phyloP scores from a whole-genome alignment of 1,140 invertebrate genomes.

The Lucilia sericata region DNA sequence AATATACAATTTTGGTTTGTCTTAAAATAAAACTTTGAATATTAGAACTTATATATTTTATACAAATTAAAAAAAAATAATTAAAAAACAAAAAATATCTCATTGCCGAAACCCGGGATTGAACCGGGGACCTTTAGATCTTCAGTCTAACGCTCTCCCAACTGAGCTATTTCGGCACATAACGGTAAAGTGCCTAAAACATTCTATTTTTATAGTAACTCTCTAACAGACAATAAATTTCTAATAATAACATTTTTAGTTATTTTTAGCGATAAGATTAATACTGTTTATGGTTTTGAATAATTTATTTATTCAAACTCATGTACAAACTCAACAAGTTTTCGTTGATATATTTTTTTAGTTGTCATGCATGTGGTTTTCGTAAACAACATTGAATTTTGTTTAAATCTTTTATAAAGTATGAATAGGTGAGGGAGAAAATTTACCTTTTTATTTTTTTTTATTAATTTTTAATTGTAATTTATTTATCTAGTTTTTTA shows the following conservation, averaged over 20 bases:
- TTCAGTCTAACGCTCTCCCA: conserved; percentile 86
- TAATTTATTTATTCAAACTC: background rate
- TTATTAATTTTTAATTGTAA: too few relatives aligned
- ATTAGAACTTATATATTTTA: too few relatives aligned
- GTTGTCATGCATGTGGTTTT: too few relatives aligned
- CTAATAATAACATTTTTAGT: background rate
- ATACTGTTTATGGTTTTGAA: background rate
- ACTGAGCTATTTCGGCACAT: conserved; percentile 81
- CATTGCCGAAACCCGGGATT: conserved; percentile 79
- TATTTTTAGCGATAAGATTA: background rate
- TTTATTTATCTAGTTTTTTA: too few relatives aligned
- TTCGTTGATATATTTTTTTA: too few relatives aligned
- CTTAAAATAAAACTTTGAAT: too few relatives aligned
- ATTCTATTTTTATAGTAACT: background rate
- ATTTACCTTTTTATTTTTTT: too few relatives aligned
- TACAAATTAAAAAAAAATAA: background rate
- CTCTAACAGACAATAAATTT: background rate
- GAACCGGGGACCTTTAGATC: conserved; percentile 84
- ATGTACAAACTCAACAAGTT: background rate
- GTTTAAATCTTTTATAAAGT: too few relatives aligned
- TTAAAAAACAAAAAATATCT: conserved; percentile 25
- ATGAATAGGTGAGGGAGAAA: too few relatives aligned
- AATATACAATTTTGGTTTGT: too few relatives aligned
- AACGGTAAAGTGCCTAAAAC: background rate
- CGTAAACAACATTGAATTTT: too few relatives aligned